Conservation (phyloP, 2,888 invertebrate genomes). For the Meandrusa payeni region DNA sequence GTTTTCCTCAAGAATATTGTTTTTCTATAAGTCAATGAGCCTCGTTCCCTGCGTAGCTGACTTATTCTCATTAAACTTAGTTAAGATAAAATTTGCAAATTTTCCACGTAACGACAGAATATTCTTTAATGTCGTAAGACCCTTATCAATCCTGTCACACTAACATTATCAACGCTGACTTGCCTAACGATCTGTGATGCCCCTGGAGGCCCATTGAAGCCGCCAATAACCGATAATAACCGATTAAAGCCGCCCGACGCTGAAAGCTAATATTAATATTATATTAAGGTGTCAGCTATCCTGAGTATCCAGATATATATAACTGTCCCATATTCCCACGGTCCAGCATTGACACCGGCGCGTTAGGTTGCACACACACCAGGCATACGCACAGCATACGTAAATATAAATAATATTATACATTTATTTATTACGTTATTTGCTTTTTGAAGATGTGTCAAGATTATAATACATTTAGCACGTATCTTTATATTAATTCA, state of each 20-base stretch:
- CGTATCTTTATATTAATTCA: no score
- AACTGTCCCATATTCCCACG: conserved; percentile 66
- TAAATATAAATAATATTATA: no score
- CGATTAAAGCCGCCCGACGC: conserved; percentile 1
- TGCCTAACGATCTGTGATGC: conserved; percentile 1
- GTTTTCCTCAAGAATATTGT: no score
- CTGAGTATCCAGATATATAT: conserved; percentile 42
- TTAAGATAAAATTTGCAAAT: no score
- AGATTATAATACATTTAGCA: no score
- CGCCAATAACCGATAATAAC: conserved; percentile 6
- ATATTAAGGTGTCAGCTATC: conserved; percentile 16
- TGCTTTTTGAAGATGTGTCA: no score
- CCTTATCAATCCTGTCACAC: background rate
- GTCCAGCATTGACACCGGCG: conserved; percentile 33
- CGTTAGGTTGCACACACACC: conserved; percentile 34
- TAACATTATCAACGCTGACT: conserved; percentile 5
- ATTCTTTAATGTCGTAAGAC: conserved; percentile 7
- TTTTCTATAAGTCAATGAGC: no score
- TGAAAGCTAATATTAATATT: conserved; percentile 8
- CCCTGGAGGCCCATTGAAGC: background rate
- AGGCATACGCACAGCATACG: no score
- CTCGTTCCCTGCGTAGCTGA: no score
- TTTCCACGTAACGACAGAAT: no score
- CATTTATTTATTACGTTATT: no score
- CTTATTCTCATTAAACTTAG: no score